These are phyloP conservation scores for Acanthochromis polyacanthus DNA, from an alignment of 2,113 vertebrate species.

Conservation along the genomic window DNA sequence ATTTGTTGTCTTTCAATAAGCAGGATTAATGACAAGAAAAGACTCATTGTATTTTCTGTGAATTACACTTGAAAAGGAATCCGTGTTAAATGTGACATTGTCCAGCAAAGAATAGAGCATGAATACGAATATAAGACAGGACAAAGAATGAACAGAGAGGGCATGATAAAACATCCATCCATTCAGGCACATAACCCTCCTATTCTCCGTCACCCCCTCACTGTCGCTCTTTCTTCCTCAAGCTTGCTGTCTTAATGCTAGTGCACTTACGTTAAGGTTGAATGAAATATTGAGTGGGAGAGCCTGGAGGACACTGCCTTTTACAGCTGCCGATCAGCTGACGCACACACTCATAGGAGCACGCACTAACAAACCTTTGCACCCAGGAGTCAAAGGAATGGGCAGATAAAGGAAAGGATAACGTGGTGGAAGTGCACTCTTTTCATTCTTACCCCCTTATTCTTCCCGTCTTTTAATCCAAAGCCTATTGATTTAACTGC, in stretches of 20 bases:
- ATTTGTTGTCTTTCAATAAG: slow-evolving; percentile 45
- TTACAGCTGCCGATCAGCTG: slow-evolving; percentile 74
- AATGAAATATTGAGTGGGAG: slow-evolving; percentile 79
- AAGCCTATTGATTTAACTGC: slow-evolving; percentile 78
- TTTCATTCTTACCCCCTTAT: slow-evolving; percentile 45
- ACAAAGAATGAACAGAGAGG: slow-evolving; percentile 1
- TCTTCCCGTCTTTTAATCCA: slow-evolving; percentile 64
- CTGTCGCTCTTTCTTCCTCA: slow-evolving; percentile 46
- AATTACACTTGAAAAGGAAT: slow-evolving; percentile 40
- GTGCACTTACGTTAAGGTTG: slow-evolving; percentile 75
- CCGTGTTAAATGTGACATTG: slow-evolving; percentile 34
- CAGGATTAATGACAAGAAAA: slow-evolving; percentile 20
- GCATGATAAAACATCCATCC: slow-evolving; percentile 33
- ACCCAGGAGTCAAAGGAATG: slow-evolving; percentile 52
- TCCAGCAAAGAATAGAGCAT: slow-evolving; percentile 17
- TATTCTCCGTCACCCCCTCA: background rate
- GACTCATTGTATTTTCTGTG: background rate
- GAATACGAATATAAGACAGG: slow-evolving; percentile 4
- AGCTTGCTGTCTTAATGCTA: slow-evolving; percentile 62
- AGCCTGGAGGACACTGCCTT: slow-evolving; percentile 76
- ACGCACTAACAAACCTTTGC: slow-evolving; percentile 49
- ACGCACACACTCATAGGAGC: slow-evolving; percentile 39
- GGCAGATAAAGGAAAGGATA: slow-evolving; percentile 53
- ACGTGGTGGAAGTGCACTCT: slow-evolving; percentile 36
- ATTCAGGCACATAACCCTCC: slow-evolving; percentile 14